These are phyloP conservation scores for Meteorus colon DNA, from an alignment of 2,888 invertebrate species.

Conservation along the genomic window DNA sequence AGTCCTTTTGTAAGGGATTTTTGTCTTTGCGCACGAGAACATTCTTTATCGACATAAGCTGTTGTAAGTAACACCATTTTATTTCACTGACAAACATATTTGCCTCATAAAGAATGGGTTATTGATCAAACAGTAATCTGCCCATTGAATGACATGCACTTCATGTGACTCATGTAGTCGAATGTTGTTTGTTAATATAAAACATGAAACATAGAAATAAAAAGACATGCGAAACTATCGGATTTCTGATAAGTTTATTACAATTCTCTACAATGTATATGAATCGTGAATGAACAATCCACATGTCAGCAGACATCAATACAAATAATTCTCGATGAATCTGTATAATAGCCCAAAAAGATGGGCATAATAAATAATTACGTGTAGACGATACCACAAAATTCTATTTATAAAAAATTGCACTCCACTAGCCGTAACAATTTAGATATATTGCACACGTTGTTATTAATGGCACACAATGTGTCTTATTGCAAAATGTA, in stretches of 20 bases:
- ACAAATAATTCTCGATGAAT: conserved; percentile 12
- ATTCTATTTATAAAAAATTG: conserved; percentile 28
- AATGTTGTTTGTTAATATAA: not conserved
- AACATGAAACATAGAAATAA: not conserved
- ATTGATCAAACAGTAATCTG: conserved; percentile 38
- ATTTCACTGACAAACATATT: not conserved
- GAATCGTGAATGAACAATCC: conserved; percentile 7
- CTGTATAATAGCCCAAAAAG: conserved; percentile 7
- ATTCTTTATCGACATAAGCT: conserved; percentile 62
- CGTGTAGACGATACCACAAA: conserved; percentile 26
- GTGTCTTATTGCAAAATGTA: not conserved
- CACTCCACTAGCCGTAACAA: not conserved
- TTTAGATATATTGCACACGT: conserved; percentile 10
- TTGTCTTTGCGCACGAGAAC: conserved; percentile 56
- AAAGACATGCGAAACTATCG: not conserved
- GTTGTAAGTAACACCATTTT: conserved; percentile 66
- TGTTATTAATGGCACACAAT: not conserved
- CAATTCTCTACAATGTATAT: conserved; percentile 10
- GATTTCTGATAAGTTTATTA: conserved; percentile 15
- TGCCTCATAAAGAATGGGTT: not conserved
- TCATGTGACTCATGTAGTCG: not conserved
- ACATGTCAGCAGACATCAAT: not conserved
- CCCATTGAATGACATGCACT: not conserved
- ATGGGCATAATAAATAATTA: conserved; percentile 6
- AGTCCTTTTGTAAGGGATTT: conserved; percentile 62